Evolutionary conservation across 2,797 vertebrate species (phyloP), one percentile per base, ranked within the genome.

Genomic region (Myotis daubentonii): DNA sequence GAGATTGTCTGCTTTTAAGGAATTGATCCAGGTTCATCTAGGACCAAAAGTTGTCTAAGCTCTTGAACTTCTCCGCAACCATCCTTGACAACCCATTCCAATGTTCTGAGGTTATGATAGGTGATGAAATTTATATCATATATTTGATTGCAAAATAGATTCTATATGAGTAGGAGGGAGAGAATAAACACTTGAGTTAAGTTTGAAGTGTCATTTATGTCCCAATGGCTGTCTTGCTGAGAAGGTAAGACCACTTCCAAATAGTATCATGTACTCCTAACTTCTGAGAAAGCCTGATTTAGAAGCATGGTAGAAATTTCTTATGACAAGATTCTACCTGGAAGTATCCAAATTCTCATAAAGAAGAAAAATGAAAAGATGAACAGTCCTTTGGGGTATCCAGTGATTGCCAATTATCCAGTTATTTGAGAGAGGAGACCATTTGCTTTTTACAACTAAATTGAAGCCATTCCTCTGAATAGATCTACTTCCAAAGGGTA

Each of bases 361-460:
- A 90, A 88, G n/a, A 76, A 95, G 19, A 84, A 89, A 95, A 88
- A 82, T 72, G 33, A 71, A 85, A 91, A 89, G 41, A 83, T 80
- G 17, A 83, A 80, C 23, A 55, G 28, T 47, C 16, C 38, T 93
- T 84, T 70, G 16, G 8, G 9, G 12, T 89, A 80, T 55, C 33
- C 38, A 74, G 11, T 71, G 72, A 78, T 28, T 87, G 11, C 11
- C 65, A 95, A 76, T 36, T 87, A 79, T 38, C 44, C 53, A 72
- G 33, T 74, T 91, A 75, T 36, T 95, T 62, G 36, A 91, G 41
- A 91, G 41, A 93, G 17, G 20, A 86, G 10, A 15, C 23, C 19
- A 92, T 65, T 82, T 86, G 36, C 9, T 89, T 91, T 97, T 75
- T 33, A 71, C 28, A 78, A 74, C 71, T 79, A 89, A 89, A 66